A percentile compares a stretch with the other conserved stretches of the same genome.
phyloP scores from a whole-genome alignment of 2,888 invertebrate genomes.

The Celastrina argiolus region DNA sequence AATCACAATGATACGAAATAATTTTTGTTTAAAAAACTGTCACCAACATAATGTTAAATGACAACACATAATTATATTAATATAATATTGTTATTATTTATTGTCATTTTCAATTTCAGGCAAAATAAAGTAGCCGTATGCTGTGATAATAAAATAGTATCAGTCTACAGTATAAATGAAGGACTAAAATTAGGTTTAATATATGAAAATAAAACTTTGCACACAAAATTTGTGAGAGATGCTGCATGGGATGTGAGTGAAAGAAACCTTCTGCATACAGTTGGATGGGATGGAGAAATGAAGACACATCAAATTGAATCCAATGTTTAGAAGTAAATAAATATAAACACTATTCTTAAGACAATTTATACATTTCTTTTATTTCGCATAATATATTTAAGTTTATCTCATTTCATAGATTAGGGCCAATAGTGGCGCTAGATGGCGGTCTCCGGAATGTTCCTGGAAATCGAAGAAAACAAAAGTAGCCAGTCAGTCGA shows the following conservation, averaged over 20 bases:
- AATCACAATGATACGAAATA: no score
- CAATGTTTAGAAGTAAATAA: slow-evolving; percentile 7
- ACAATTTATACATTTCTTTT: background rate
- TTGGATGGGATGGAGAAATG: slow-evolving; percentile 78
- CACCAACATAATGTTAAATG: background rate
- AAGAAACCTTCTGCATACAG: slow-evolving; percentile 61
- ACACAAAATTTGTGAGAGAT: slow-evolving; percentile 72
- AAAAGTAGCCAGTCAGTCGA: no score
- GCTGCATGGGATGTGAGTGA: slow-evolving; percentile 69
- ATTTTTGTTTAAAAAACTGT: no score
- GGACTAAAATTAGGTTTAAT: slow-evolving; percentile 42
- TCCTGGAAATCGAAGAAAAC: no score
- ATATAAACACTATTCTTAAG: background rate
- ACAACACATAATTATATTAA: no score
- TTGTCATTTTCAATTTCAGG: slow-evolving; percentile 39
- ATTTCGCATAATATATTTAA: background rate
- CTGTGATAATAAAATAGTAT: slow-evolving; percentile 66
- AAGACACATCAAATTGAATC: slow-evolving; percentile 49
- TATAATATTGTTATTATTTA: background rate
- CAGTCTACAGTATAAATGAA: slow-evolving; percentile 51
- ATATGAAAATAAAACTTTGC: slow-evolving; percentile 56
- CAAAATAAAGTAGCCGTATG: slow-evolving; percentile 57
- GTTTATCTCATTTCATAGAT: background rate
- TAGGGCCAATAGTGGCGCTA: no score
- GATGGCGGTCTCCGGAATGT: no score